These are phyloP conservation scores for Meloidogyne exigua DNA, from an alignment of 1,140 invertebrate genomes.

Conservation along the genomic window DNA sequence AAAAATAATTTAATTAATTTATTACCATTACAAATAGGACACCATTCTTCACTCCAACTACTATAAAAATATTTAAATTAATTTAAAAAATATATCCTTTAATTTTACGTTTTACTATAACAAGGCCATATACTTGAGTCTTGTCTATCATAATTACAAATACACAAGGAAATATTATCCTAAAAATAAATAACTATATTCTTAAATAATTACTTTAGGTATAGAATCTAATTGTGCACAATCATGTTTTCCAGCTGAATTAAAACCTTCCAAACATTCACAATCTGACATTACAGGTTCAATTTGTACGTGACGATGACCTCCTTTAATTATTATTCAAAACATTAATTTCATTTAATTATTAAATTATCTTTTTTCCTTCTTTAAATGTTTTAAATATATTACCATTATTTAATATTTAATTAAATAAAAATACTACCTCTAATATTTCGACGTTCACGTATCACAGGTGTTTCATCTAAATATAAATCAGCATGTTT, in stretches of 20 bases:
- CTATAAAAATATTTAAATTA: conserved; percentile 31
- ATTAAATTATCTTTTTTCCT: no score
- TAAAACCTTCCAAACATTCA: conserved; percentile 39
- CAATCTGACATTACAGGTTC: conserved; percentile 60
- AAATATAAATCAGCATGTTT: conserved; percentile 47
- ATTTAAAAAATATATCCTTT: not conserved
- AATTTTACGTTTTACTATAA: conserved; percentile 46
- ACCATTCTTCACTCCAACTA: conserved; percentile 38
- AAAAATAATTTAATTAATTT: not conserved
- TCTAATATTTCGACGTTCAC: conserved; percentile 19
- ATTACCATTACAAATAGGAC: conserved; percentile 50
- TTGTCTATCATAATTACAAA: conserved; percentile 59
- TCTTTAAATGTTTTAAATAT: not conserved
- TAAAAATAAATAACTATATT: not conserved
- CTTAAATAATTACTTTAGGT: conserved; percentile 28
- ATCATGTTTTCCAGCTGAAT: conserved; percentile 30
- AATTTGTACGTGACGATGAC: conserved; percentile 59
- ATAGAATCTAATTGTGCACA: conserved; percentile 54
- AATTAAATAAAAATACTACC: not conserved
- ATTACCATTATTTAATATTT: not conserved
- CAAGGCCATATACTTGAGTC: conserved; percentile 60
- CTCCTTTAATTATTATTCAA: conserved; percentile 31
- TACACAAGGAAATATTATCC: conserved; percentile 56
- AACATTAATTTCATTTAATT: no score
- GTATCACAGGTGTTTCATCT: conserved; percentile 7